Evolutionary conservation across 2,888 invertebrate species (phyloP), one percentile per base, ranked within the genome.

Genomic region (Venustoraphidia nigricollis): DNA sequence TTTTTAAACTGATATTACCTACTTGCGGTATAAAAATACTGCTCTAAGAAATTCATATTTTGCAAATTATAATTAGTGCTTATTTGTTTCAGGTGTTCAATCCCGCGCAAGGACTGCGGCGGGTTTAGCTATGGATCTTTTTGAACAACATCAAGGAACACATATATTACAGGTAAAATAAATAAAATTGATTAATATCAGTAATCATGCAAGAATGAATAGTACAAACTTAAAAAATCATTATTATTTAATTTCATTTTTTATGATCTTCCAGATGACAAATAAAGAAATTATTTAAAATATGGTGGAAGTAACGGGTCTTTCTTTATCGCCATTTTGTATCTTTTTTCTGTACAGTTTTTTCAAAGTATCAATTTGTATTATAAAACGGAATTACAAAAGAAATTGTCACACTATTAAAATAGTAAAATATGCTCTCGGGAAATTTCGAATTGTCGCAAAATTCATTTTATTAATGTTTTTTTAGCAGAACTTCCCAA

Each of bases 121-220:
- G 44, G 79, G 79, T 46, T 72, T 85, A 56, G 86, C 89, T 53
- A 77, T 90, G 75, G 91, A 92, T 61, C 75, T 89, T 64, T 95
- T 94, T 66, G 95, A 95, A 68, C 89, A 91, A 66, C 93, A 94
- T 67, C 94, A 95, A 71, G 95, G 95, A 66, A 95, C 94, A 55
- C 95, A 96, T 70, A 94, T 96, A 66, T 76, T 95, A 57, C 95
- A 95, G 86, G 94, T 94, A 71, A 66, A 53, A 51, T 37, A 48
- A 8, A 11, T 37, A 10, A 45, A 36, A 43, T 27, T 27, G 27
- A 17, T 27, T 27, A 27, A 27, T 6, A 27, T 27, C 27, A 5
- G 27, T 27, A 3, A 6, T 6, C 27, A 6, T 6, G 3, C 27
- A 27, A 27, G 27, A 27, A 3, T 27, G 6, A 6, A 27, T 27